These are phyloP conservation scores for Trichosurus vulpecula DNA, from an alignment of 2,797 vertebrate genomes.

Conservation along the genomic window DNA sequence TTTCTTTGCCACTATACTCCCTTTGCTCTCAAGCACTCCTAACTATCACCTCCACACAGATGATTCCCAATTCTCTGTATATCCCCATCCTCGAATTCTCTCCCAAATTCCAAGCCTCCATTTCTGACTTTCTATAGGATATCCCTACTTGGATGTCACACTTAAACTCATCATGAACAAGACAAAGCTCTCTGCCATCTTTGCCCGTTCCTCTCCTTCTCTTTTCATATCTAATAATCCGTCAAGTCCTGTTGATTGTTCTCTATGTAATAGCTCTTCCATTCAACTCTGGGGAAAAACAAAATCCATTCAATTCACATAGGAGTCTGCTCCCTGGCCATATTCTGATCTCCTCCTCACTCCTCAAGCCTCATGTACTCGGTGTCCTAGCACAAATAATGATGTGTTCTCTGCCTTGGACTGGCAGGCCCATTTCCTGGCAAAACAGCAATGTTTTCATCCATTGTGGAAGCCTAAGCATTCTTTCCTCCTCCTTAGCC, in stretches of 20 bases:
- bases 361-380: background rate
- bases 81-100: background rate
- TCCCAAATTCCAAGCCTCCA: background rate
- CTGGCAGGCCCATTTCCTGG: background rate
- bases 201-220: background rate
- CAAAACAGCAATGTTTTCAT: background rate
- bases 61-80: background rate
- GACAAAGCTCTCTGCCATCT: background rate
- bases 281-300: no score
- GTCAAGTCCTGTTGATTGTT: background rate
- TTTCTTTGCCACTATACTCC: background rate
- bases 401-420: background rate
- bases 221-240: background rate
- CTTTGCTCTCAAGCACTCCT: background rate
- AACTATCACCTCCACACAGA: background rate
- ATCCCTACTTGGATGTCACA: background rate
- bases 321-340: background rate
- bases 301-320: background rate
- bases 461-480: no score
- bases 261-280: background rate
- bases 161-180: background rate
- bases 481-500: accelerated
- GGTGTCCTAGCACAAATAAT: background rate
- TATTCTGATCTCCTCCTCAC: background rate
- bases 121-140: background rate